Percentiles rank a stretch among this genome's conserved stretches.
phyloP scores from a whole-genome alignment of 2,888 invertebrate genomes.

The Eristalinus aeneus region DNA sequence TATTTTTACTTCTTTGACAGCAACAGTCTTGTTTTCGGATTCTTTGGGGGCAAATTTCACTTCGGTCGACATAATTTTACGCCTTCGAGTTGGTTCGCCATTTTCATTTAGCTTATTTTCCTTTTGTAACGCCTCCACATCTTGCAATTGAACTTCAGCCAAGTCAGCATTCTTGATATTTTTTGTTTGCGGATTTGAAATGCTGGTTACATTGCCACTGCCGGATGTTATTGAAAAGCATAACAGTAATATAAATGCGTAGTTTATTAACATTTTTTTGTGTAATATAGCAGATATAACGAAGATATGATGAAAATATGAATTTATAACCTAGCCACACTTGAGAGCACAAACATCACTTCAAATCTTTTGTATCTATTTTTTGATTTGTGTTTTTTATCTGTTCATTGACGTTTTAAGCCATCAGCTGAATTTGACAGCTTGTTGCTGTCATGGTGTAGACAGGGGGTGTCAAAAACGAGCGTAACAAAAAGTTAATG shows the following conservation, averaged over 20 bases:
- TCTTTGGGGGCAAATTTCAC: background rate
- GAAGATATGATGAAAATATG: slow-evolving; percentile 13
- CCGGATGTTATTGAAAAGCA: slow-evolving; percentile 9
- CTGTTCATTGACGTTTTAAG: background rate
- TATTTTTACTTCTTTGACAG: slow-evolving; percentile 9
- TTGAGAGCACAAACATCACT: slow-evolving; percentile 48
- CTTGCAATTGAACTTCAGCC: slow-evolving; percentile 23
- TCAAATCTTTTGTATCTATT: slow-evolving; percentile 1
- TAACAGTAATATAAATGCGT: slow-evolving; percentile 17
- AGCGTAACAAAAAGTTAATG: background rate
- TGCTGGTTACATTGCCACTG: slow-evolving; percentile 8
- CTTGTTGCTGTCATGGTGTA: background rate
- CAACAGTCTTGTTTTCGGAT: background rate
- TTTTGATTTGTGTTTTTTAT: slow-evolving; percentile 18
- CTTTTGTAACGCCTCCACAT: slow-evolving; percentile 36
- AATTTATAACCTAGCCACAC: slow-evolving; percentile 25
- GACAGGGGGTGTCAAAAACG: background rate
- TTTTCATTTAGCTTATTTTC: slow-evolving; percentile 35
- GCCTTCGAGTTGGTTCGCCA: slow-evolving; percentile 19
- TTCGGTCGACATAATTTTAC: slow-evolving; percentile 41
- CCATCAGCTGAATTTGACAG: slow-evolving; percentile 23
- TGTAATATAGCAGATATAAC: background rate
- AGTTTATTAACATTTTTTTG: slow-evolving; percentile 42
- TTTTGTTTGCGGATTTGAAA: slow-evolving; percentile 38
- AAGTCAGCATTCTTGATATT: slow-evolving; percentile 51